Conservation (phyloP, 2,797 vertebrate genomes). For the Esox masquinongy region DNA sequence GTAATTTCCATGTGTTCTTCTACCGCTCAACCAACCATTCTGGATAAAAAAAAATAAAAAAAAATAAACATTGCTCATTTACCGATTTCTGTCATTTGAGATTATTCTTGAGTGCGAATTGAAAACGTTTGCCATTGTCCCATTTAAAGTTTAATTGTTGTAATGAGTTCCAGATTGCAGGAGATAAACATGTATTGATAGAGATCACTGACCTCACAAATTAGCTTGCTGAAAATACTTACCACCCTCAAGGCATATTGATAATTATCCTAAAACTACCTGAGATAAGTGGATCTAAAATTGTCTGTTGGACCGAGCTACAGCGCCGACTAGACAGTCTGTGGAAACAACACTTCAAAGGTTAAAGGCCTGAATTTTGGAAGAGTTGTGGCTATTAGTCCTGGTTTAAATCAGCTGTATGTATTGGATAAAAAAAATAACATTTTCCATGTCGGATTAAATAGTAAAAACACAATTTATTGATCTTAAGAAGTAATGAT, state of each 20-base stretch:
- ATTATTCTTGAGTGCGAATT: background rate
- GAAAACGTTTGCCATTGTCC: background rate
- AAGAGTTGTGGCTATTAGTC: background rate
- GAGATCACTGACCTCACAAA: constrained; percentile 8
- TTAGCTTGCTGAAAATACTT: constrained; percentile 12
- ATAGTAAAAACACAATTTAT: background rate
- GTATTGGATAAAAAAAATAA: background rate
- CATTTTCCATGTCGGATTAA: background rate
- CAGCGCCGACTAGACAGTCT: background rate
- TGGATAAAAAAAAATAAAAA: background rate
- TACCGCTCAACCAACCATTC: background rate
- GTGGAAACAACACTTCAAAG: constrained; percentile 5
- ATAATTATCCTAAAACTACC: constrained; percentile 3
- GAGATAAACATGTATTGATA: constrained; percentile 2
- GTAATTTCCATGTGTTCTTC: background rate
- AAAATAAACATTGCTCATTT: background rate
- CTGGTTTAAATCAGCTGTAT: background rate
- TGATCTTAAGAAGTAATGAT: background rate
- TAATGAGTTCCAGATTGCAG: constrained; percentile 2
- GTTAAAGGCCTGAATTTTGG: background rate
- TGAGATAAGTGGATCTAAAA: background rate
- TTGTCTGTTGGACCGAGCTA: background rate
- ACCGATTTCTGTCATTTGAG: background rate
- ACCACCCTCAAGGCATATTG: background rate
- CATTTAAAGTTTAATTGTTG: background rate